phyloP scores from a whole-genome alignment of 1,140 invertebrate species.

The Procambarus clarkii region DNA sequence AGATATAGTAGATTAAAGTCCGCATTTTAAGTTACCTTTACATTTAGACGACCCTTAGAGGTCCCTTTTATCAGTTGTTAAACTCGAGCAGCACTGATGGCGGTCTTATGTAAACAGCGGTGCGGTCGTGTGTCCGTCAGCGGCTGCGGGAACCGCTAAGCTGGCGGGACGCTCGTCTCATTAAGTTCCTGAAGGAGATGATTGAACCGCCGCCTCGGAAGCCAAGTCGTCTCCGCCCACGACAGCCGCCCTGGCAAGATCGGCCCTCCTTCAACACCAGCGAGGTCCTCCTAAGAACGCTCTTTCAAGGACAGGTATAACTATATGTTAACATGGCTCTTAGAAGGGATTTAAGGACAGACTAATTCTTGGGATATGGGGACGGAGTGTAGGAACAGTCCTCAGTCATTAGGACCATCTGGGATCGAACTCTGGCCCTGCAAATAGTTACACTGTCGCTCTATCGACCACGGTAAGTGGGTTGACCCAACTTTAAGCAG shows the following conservation, averaged over 20 bases:
- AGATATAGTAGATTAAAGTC: no score
- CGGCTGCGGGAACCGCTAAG: neutral
- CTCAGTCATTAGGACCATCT: neutral
- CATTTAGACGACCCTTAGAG: no score
- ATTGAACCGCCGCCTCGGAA: neutral
- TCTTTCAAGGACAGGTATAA: neutral
- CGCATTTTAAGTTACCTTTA: no score
- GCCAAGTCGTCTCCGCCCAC: neutral
- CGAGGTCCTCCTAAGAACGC: neutral
- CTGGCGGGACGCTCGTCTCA: neutral
- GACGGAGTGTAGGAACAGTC: neutral
- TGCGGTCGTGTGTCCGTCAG: neutral
- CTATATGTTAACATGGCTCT: neutral
- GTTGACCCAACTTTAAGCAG: no score
- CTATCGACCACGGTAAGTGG: neutral
- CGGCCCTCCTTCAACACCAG: constrained; percentile 25
- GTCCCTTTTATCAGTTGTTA: no score
- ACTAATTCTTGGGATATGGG: no score
- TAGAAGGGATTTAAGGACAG: neutral
- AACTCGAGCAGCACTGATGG: no score
- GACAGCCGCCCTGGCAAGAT: constrained; percentile 22
- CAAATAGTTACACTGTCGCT: neutral
- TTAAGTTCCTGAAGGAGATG: neutral
- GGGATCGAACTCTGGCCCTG: neutral
- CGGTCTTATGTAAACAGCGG: neutral